Evolutionary conservation across 37 sponge, comb jelly and placozoan genomes (phyloP), one percentile per base, ranked within the genome.

Genomic region (Tethya wilhelma): DNA sequence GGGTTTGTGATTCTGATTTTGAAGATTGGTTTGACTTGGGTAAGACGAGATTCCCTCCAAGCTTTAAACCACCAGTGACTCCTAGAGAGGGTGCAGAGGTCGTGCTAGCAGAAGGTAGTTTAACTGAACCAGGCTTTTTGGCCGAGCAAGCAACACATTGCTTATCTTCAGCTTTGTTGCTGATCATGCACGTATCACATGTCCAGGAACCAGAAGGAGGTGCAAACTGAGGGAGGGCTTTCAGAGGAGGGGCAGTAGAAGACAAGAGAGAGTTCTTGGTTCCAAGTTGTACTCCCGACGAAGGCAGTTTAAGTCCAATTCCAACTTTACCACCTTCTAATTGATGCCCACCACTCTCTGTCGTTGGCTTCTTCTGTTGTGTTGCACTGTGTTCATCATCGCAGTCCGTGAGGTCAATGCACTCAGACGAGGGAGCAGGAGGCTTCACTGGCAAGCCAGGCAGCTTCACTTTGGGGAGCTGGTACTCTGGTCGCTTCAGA

Each of bases 71-170:
- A 53, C 56, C 19, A 53, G 12, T 20, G 12, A 20, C 19, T 19
- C 56, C 25, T 38, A 1, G 42, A 36, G 55, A 31, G 22, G 55
- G 28, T 2, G 8, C 57, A 53, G 46, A 71, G 14, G 2, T 33
- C 74, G n/a, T n/a, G n/a, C n/a, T n/a, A n/a, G n/a, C n/a, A n/a
- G n/a, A n/a, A n/a, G n/a, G 6, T 11, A 4, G 4, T 8, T 11
- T 22, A 12, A 32, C 59, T 5, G 79, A 17, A 33, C 82, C 77
- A 45, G 86, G 73, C 55, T 30, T 84, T 1, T 45, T 29, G 22
- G 78, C 66, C 12, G 44, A 44, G 59, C 93, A 92, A 1, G 85
- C 85, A 14, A 79, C 66, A 80, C 93, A 92, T 59, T 57, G 45
- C 31, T 0, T 28, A 17, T 36, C 59, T 3, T 38, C 62, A 2